Conservation (phyloP, 2,113 vertebrate species). For the Mystacornis crossleyi region DNA sequence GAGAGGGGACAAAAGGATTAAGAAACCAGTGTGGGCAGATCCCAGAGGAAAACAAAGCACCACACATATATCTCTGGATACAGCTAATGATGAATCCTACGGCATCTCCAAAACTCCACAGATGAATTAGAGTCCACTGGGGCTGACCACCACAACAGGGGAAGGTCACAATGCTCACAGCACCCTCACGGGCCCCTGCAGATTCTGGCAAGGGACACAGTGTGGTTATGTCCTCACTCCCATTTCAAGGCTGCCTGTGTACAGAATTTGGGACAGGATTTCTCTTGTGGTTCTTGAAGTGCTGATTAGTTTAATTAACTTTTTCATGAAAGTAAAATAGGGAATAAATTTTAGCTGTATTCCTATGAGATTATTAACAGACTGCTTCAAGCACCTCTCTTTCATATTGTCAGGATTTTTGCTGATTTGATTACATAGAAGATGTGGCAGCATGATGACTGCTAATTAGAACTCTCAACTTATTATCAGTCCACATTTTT, state of each 20-base stretch:
- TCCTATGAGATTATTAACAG: slow-evolving; percentile 10
- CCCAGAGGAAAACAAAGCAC: background rate
- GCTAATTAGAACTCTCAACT: slow-evolving; percentile 29
- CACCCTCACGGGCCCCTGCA: background rate
- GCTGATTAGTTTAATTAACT: slow-evolving; percentile 65
- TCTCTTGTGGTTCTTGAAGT: slow-evolving; percentile 40
- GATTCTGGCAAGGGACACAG: background rate
- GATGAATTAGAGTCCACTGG: background rate
- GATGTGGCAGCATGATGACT: background rate
- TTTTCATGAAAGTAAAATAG: slow-evolving; percentile 62
- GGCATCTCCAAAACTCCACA: fast-evolving
- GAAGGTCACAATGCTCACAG: background rate
- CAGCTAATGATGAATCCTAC: background rate
- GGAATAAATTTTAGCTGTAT: slow-evolving; percentile 43
- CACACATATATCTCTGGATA: background rate
- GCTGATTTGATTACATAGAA: slow-evolving; percentile 6
- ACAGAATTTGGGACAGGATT: slow-evolving; percentile 53
- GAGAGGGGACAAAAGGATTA: background rate
- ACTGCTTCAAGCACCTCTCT: slow-evolving; percentile 37
- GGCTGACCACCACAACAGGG: background rate
- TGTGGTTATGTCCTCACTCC: background rate
- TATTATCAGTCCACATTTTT: background rate
- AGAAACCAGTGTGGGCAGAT: background rate
- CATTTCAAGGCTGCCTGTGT: slow-evolving; percentile 16
- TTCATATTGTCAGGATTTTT: slow-evolving; percentile 13